Evolutionary conservation across 1,140 invertebrate genomes (phyloP), one percentile per base, ranked within the genome.

Genomic region (Probaryconus sp.): DNA sequence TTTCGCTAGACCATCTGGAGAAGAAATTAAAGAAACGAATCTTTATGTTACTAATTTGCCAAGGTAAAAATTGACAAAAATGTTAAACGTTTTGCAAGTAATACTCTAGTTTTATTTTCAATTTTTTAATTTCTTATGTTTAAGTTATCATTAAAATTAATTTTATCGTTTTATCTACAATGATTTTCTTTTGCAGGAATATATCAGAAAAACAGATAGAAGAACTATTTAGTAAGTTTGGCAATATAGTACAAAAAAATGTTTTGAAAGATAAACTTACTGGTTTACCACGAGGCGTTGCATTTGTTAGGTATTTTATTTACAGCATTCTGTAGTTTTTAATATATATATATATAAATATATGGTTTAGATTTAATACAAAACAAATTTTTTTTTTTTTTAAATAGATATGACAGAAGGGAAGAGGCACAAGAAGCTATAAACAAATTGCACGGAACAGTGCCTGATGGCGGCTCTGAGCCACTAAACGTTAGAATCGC

Each of bases 291-390:
- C 87, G 95, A 79, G 95, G 96, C 17, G 94, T 97, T 33, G 96
- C 95, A 1, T 98, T 97, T 89, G 94, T 97, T n/a, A 92, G 95
- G 94, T 96, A 87, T n/a, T n/a, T n/a, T n/a, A n/a, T n/a, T n/a
- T n/a, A n/a, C n/a, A n/a, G n/a, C n/a, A 89, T 82, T 85, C 43
- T 60, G 20, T 9, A 37, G 9, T 45, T 37, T 58, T 48, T 26
- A 56, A 55, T 35, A 28, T 38, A 40, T 30, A 30, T 45, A 30
- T 16, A 28, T 30, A 9, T 24, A 24, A 24, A 24, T n/a, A n/a
- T n/a, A 24, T 24, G 21, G 7, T 24, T 24, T 65, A 1, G 11
- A 13, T 30, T 61, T 1, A 16, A 17, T 20, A 5, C 10, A 13
- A 18, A 31, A 13, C 20, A 11, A 24, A 6, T n/a, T 18, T 6